phyloP scores from a whole-genome alignment of 1,140 invertebrate genomes.

The Sogatella furcifera region DNA sequence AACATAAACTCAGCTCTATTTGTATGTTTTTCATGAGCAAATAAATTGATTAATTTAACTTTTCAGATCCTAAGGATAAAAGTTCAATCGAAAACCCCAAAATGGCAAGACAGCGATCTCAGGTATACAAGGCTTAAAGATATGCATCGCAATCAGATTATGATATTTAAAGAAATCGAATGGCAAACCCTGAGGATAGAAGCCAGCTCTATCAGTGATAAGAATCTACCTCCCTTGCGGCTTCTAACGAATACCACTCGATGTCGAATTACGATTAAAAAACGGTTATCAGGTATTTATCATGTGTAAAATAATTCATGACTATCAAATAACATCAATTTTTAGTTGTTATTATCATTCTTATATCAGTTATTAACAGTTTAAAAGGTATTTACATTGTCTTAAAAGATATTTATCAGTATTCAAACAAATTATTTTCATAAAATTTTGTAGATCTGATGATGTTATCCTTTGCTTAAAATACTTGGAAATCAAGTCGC shows the following conservation, averaged over 20 bases:
- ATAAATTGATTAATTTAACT: no score
- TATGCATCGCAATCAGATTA: conserved; percentile 68
- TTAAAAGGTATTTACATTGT: no score
- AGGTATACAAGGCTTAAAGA: conserved; percentile 86
- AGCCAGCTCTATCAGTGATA: conserved; percentile 71
- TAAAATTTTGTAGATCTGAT: no score
- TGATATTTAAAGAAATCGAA: conserved; percentile 95
- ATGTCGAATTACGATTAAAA: conserved; percentile 94
- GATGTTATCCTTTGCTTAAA: no score
- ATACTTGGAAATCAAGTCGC: no score
- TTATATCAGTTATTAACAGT: no score
- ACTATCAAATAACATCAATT: no score
- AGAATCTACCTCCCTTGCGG: conserved; percentile 76
- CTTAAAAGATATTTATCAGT: no score
- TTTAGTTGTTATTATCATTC: no score
- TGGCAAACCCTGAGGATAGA: conserved; percentile 96
- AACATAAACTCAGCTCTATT: no score
- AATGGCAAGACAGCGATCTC: conserved; percentile 74
- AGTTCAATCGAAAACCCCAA: conserved; percentile 85
- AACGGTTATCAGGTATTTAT: conserved; percentile 66
- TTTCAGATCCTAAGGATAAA: conserved; percentile 78
- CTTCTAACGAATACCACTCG: conserved; percentile 90
- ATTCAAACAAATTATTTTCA: no score
- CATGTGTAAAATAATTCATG: neutral
- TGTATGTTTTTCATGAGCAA: no score